phyloP scores from a whole-genome alignment of 2,888 invertebrate genomes.

The Esperia sulphurella region DNA sequence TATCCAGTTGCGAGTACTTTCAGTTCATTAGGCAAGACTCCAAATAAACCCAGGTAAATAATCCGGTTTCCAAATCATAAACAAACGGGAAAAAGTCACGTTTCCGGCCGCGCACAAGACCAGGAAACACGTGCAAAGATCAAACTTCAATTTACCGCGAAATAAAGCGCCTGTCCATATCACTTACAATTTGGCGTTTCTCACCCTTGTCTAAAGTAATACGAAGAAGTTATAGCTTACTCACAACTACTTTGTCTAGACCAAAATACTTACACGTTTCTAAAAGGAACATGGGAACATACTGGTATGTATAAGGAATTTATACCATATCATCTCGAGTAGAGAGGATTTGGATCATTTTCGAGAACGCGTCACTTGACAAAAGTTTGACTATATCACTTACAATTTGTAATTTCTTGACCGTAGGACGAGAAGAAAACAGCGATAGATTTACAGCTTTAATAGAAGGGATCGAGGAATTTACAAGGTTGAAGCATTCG shows the following conservation, averaged over 20 bases:
- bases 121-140: slow-evolving; percentile 1
- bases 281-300: not conserved
- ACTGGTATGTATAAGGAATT: too few relatives aligned
- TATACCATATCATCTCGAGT: too few relatives aligned
- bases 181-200: not conserved
- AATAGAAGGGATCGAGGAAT: not conserved
- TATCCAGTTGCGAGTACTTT: not conserved
- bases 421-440: too few relatives aligned
- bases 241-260: too few relatives aligned
- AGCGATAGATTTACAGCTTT: too few relatives aligned
- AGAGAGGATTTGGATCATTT: too few relatives aligned
- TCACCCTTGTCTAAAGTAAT: not conserved
- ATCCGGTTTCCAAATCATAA: slow-evolving; percentile 2
- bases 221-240: not conserved
- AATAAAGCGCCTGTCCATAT: not conserved
- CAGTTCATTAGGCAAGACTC: not conserved
- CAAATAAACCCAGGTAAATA: not conserved
- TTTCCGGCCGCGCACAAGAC: not conserved
- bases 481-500: not conserved
- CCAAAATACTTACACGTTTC: too few relatives aligned
- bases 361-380: too few relatives aligned
- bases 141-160: not conserved
- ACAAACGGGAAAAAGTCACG: slow-evolving; percentile 7
- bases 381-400: too few relatives aligned
- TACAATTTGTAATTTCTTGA: too few relatives aligned